Evolutionary conservation across 92 coral and sea anemone species (phyloP), one percentile per base, ranked within the genome.

Genomic region (Umimayanthus kanabou): DNA sequence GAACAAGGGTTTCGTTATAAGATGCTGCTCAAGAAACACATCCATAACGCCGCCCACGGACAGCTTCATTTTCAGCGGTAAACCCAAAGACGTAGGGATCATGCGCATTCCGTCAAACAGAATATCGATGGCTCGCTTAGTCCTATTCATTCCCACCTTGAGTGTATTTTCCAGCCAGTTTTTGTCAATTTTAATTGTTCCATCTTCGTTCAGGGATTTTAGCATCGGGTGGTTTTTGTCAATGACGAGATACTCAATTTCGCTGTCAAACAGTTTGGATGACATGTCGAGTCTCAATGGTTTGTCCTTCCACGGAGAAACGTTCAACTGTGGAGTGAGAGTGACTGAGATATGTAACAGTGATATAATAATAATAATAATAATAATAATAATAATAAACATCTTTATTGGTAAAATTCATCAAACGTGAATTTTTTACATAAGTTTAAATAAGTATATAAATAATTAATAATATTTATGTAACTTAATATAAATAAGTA

Each of bases 101-200:
- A 77, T 84, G 18, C 40, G 85, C 91, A 65, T 85, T 26, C 89
- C 89, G 45, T 91, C 86, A 64, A 91, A 77, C 76, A 91, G 89
- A 66, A 88, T 79, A 57, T 91, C 94, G 8, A 73, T 29, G 16
- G 89, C 88, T 55, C 65, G 45, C 14, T 88, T 69, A 22, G 89
- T 91, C 22, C 77, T 64, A 25, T 88, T 73, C 89, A 88, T 84
- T 30, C 94, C 94, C 22, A 88, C 85, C 15, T 40, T 66, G 20
- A 91, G 91, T 18, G 83, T 20, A 85, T 91, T 91, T 22, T 80
- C 70, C 91, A 80, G 82, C 94, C 94, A 91, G 76, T 88, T 88
- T 66, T 80, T 88, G 77, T 91, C 91, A 53, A 91, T 23, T 73
- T 64, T 85, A 28, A 91, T 80, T 9, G 94, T 91, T 22, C 94